Evolutionary conservation across 2,888 invertebrate species (phyloP).

Genomic region (Conops quadrifasciatus): DNA sequence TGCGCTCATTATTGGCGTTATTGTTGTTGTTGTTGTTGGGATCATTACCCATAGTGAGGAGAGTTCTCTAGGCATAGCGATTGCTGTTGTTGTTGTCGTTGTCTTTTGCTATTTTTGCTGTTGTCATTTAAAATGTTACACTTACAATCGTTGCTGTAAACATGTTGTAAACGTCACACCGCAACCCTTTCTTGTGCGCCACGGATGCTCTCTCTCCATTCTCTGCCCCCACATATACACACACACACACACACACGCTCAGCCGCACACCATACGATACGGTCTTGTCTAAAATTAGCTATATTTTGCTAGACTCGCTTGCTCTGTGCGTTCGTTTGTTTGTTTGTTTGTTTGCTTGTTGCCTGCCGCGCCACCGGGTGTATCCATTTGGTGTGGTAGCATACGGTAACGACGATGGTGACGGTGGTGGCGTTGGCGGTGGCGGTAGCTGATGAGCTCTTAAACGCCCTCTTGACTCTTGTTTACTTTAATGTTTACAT

Average conservation of each 20-base stretch:
- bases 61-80: neutral
- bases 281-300: conserved; percentile 26
- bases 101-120: neutral
- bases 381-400: neutral
- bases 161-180: conserved; percentile 15
- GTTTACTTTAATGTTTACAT: conserved; percentile 18
- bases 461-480: neutral
- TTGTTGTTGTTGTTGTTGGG: conserved; percentile 34
- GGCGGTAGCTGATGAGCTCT: no score
- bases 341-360: conserved; percentile 18
- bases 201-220: neutral
- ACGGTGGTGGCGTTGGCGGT: no score
- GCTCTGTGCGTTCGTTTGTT: conserved; percentile 6
- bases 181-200: neutral
- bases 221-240: neutral
- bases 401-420: neutral
- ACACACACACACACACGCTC: neutral
- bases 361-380: conserved; percentile 1
- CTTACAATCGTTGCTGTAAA: conserved; percentile 23
- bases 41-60: neutral
- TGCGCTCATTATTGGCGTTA: conserved; percentile 36
- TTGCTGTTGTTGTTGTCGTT: neutral
- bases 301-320: neutral
- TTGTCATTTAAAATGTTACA: conserved; percentile 17
- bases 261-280: neutral